Base-by-base conservation (phyloP, 2,888 invertebrate species). In the Acronicta leporina region DNA sequence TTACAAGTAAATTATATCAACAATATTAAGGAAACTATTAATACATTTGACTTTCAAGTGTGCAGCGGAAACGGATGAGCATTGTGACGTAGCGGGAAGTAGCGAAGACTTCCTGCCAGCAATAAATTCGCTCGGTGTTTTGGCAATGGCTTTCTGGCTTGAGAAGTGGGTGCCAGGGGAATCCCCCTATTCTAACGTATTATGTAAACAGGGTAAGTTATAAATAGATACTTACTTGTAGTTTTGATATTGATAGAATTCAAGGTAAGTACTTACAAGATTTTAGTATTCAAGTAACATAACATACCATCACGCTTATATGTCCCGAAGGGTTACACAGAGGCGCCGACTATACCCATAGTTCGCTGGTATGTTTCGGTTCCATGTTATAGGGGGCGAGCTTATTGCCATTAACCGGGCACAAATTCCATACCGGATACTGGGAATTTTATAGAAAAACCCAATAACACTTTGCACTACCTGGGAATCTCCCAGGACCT, bases 1-100 rank as follows among this genome's bases (percentile, higher is more conserved):
- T 20, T 4, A 20, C 20, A 20, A 20, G 20, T 20, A 20, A 20
- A 20, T 40, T 15, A 50, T 57, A 57, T 53, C 43, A 53, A 61
- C 55, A 61, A 30, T 69, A 58, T 35, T 64, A 58, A 85, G 87
- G 88, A 87, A 89, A 87, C 84, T 84, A 84, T 82, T 87, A 86
- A 84, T 90, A 85, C 79, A 88, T 88, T 85, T 83, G 67, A 79
- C 55, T 84, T 82, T 87, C 89, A 90, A 90, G 90, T 89, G 85
- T 86, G 79, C 80, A 71, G 74, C 83, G 93, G 93, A 94, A 92
- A 80, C 90, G 92, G 92, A 91, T 87, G 83, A 84, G 85, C 87
- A 92, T 92, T 92, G 92, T 91, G 89, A 91, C 87, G 83, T 75
- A 82, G 83, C 85, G 89, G 94, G 93, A 92, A 91, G 88, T 86